Percentiles rank a stretch among this genome's conserved stretches.
These are phyloP conservation scores for Megastigmus dorsalis DNA, from an alignment of 2,888 invertebrate species.

Conservation along the genomic window DNA sequence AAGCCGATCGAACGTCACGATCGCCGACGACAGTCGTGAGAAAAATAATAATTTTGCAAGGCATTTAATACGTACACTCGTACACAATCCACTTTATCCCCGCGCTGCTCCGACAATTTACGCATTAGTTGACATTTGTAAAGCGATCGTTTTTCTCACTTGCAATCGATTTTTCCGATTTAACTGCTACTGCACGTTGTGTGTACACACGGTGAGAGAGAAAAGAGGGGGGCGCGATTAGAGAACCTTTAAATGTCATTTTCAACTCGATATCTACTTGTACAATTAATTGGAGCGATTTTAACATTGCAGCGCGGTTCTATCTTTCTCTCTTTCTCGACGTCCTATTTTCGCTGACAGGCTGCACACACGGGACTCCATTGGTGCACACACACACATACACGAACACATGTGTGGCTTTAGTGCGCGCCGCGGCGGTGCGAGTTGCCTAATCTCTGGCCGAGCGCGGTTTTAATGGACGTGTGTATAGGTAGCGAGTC, in stretches of 20 bases:
- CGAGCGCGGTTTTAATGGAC: slow-evolving; percentile 33
- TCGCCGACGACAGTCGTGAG: slow-evolving; percentile 17
- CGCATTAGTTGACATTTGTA: slow-evolving; percentile 19
- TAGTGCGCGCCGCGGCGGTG: background rate
- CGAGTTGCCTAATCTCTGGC: slow-evolving; percentile 40
- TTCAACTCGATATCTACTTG: background rate
- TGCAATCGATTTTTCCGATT: background rate
- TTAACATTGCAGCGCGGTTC: background rate
- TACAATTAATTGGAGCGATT: slow-evolving; percentile 38
- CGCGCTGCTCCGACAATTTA: background rate
- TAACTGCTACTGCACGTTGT: background rate
- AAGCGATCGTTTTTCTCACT: slow-evolving; percentile 25
- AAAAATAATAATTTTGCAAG: slow-evolving; percentile 23
- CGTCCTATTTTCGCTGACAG: slow-evolving; percentile 35
- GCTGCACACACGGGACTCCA: no score
- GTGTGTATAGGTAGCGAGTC: slow-evolving; percentile 9
- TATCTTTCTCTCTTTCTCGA: no score
- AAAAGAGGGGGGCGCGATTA: slow-evolving; percentile 16
- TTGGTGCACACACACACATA: no score
- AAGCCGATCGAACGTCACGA: no score
- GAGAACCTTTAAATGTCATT: slow-evolving; percentile 23
- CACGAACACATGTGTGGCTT: no score
- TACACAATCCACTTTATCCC: no score
- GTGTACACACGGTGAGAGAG: no score
- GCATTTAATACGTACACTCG: no score